Percentiles rank a stretch among this genome's conserved stretches.
Evolutionary conservation across 2,113 vertebrate genomes (phyloP).

Genomic region (Ophthalmolycus amberensis): DNA sequence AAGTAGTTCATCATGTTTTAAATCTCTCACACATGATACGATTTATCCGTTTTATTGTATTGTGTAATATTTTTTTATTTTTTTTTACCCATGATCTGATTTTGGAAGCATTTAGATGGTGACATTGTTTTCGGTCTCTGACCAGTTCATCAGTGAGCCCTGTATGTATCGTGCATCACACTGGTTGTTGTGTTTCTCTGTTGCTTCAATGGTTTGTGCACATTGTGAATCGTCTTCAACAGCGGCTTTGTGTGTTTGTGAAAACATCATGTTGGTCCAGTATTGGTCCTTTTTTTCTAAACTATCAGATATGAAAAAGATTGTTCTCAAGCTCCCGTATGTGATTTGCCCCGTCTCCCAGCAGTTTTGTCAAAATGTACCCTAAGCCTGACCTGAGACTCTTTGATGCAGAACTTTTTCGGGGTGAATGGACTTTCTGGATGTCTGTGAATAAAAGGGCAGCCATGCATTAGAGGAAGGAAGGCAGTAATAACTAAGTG

Average conservation of each 20-base stretch:
- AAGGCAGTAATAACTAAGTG: neutral
- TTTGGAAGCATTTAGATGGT: constrained; percentile 22
- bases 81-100: constrained; percentile 38
- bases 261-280: neutral
- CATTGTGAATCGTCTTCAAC: neutral
- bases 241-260: neutral
- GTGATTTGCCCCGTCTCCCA: neutral
- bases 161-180: neutral
- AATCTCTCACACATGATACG: constrained; percentile 11
- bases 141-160: neutral
- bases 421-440: neutral
- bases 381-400: constrained; percentile 1
- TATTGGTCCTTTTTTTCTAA: neutral
- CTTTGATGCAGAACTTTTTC: neutral
- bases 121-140: neutral
- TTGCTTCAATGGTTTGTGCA: neutral
- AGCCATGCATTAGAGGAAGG: neutral
- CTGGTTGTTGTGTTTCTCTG: constrained; percentile 19
- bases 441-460: neutral
- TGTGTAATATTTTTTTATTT: constrained; percentile 13
- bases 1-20: constrained; percentile 3
- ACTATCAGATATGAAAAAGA: neutral
- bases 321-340: neutral
- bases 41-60: constrained; percentile 33
- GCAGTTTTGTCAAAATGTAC: neutral